Evolutionary conservation across 2,797 vertebrate species (phyloP), one percentile per base, ranked within the genome.

Genomic region (Sebastes cheni): DNA sequence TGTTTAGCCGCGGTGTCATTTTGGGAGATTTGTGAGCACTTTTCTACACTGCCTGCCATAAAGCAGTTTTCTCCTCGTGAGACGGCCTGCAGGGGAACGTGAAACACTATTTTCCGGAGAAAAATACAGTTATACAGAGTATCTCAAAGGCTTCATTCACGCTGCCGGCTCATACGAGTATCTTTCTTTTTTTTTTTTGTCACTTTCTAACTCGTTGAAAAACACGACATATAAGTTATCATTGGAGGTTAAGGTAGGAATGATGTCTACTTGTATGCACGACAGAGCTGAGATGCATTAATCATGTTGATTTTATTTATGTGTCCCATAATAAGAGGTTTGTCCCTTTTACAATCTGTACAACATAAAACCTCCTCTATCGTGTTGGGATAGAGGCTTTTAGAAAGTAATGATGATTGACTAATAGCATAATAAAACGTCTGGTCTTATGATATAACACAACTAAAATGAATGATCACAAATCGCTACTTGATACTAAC

Each of bases 21-120:
- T 84, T 67, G 20, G 23, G 65, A 81, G 78, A 83, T 85, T 84
- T 80, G 77, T 79, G n/a, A 59, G 34, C 55, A 68, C 27, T 77
- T 90, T 75, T 75, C 67, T 56, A 25, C 69, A 60, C 29, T 13
- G 27, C 59, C 73, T 42, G 50, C 72, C 82, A 69, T 77, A 67
- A 83, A 84, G 73, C 74, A 80, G 32, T 80, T 82, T 90, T 84
- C 67, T 81, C 71, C 66, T n/a, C 65, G 32, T 67, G 79, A 81
- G 75, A 32, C 10, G 16, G 70, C 86, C 72, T 81, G 67, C 66
- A 72, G 42, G 75, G 66, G 27, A 84, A 83, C 13, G 16, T 84
- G 73, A 80, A 83, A 84, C 30, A 70, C n/a, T 52, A 36, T 85
- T 84, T 87, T 83, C 50, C 2, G 3, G 27, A 75, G 68, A 71